Evolutionary conservation across 2,113 vertebrate genomes (phyloP), one percentile per base, ranked within the genome.

Genomic region (Odontesthes bonariensis): DNA sequence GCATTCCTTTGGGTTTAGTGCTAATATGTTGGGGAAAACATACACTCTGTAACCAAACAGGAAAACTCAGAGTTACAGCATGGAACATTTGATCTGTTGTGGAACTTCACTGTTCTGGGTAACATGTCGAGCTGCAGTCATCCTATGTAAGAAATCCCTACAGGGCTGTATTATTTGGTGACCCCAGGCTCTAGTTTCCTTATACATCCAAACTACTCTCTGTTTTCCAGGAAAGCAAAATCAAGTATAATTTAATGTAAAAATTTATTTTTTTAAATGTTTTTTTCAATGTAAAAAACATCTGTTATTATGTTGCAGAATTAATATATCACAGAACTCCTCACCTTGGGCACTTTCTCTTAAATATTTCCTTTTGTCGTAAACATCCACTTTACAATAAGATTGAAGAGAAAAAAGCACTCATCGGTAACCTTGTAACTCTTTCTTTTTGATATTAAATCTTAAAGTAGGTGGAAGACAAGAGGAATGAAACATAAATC

Each of bases 401-500:
- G 23, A 20, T 67, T 70, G 31, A 72, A 88, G 82, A 82, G 38
- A 53, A 82, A 79, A 86, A 85, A 73, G 53, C 72, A 71, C 69
- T 73, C 68, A 32, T 84, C 81, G 79, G 40, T 17, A 58, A 73
- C 72, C 61, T 46, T 70, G 81, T 78, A 70, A 78, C 79, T 72
- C 79, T 74, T 73, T 23, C 35, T 67, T 64, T 79, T 79, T 79
- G 44, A 76, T 62, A 86, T 85, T 64, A 72, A 64, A 71, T 65
- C 51, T 58, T 77, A 10, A 55, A 65, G 52, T 71, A 54, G 52
- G 70, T 57, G 58, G 67, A 79, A 77, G 76, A 81, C 88, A 71
- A 89, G 70, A 82, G 57, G 60, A 69, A 71, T 46, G 72, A 75
- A 74, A 89, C 76, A 79, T 67, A 86, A 91, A 79, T 77, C 86